These are phyloP conservation scores for Empidonax traillii DNA, from an alignment of 2,113 vertebrate genomes.

Conservation along the genomic window DNA sequence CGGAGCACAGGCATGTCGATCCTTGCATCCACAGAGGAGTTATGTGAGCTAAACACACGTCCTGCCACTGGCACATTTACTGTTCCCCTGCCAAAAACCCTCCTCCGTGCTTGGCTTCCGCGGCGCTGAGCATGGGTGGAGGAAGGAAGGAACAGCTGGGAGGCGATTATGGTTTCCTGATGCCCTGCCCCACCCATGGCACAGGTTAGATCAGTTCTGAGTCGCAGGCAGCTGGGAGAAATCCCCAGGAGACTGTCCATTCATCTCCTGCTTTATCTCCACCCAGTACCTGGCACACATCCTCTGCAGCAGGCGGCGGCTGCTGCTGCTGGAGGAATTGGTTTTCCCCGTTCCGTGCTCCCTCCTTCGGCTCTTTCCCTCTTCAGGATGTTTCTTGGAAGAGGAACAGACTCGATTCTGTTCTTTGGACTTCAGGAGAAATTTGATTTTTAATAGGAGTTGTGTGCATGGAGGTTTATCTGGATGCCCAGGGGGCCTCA, in stretches of 20 bases:
- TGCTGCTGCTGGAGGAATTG: not conserved
- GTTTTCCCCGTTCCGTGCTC: not conserved
- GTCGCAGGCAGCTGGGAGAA: slow-evolving; percentile 42
- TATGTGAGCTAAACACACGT: slow-evolving; percentile 35
- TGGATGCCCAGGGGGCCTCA: not conserved
- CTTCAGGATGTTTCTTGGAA: not conserved
- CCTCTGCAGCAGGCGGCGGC: not conserved
- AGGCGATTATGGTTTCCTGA: slow-evolving; percentile 46
- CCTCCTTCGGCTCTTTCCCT: not conserved
- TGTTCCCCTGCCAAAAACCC: slow-evolving; percentile 28
- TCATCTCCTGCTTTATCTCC: slow-evolving; percentile 29
- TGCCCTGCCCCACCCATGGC: slow-evolving; percentile 50
- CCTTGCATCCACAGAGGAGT: slow-evolving; percentile 34
- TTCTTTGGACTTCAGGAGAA: not conserved
- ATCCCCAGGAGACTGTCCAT: not conserved
- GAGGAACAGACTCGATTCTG: not conserved
- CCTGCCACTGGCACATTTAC: slow-evolving; percentile 46
- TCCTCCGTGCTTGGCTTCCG: slow-evolving; percentile 24
- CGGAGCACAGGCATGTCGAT: slow-evolving; percentile 18
- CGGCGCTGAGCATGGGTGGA: slow-evolving; percentile 37
- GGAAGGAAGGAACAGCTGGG: slow-evolving; percentile 65
- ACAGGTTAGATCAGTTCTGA: slow-evolving; percentile 61
- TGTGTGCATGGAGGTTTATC: not conserved
- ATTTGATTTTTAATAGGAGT: slow-evolving; percentile 16
- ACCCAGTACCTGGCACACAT: slow-evolving; percentile 44